Conservation (phyloP, 2,797 vertebrate genomes). For the Sarcophilus harrisii region DNA sequence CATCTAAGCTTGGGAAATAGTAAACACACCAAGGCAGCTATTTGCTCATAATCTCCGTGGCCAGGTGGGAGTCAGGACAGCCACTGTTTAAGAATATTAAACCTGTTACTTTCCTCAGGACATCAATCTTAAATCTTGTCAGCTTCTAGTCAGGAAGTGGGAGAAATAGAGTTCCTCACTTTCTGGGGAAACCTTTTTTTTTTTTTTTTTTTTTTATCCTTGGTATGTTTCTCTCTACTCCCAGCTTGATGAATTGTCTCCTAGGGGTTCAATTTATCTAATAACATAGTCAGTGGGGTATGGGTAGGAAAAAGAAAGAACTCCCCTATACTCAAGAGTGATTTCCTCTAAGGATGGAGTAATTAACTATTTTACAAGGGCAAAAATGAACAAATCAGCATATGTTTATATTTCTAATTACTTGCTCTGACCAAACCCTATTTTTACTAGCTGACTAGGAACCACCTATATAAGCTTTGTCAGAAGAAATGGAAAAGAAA, state of each 20-base stretch:
- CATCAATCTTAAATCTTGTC: not conserved
- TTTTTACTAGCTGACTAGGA: not conserved
- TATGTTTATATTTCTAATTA: not conserved
- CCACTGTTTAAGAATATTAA: not conserved
- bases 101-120: not conserved
- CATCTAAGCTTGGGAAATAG: not conserved
- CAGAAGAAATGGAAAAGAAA: not conserved
- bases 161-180: not conserved
- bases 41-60: not conserved
- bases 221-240: not conserved
- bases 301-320: not conserved
- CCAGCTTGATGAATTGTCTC: not conserved
- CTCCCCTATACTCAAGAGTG: not conserved
- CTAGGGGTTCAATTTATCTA: not conserved
- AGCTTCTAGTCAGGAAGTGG: not conserved
- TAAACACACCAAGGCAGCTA: not conserved
- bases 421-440: not conserved
- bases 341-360: not conserved
- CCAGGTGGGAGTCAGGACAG: not conserved
- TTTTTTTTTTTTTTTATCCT: not conserved
- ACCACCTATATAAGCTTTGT: not conserved
- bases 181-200: not conserved
- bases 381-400: not conserved
- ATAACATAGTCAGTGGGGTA: not conserved
- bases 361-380: not conserved